These are phyloP conservation scores for Phrynocephalus vlangalii DNA, from an alignment of 2,797 vertebrate genomes.

Conservation along the genomic window DNA sequence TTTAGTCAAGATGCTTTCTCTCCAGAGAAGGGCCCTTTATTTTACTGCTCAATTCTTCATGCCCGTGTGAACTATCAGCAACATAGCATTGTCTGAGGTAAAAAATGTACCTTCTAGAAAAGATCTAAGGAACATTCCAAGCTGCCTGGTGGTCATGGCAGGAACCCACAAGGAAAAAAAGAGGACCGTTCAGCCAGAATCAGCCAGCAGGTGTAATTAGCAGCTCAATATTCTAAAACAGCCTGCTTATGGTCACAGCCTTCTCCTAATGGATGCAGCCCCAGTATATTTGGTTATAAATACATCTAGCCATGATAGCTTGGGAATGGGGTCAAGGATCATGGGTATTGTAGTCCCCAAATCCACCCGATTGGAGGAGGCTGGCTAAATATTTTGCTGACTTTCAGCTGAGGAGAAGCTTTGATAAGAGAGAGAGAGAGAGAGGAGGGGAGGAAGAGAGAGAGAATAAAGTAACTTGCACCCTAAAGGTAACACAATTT, in stretches of 20 bases:
- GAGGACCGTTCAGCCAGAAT: background rate
- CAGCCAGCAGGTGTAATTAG: background rate
- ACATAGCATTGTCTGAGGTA: conserved; percentile 30
- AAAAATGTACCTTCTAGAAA: conserved; percentile 36
- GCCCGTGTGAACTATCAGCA: conserved; percentile 61
- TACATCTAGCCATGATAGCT: background rate
- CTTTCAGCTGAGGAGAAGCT: background rate
- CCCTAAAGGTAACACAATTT: background rate
- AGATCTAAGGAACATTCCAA: background rate
- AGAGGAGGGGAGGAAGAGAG: too few species aligned
- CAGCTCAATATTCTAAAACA: background rate
- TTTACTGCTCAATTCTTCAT: conserved; percentile 46
- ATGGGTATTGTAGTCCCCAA: background rate
- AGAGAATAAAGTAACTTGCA: too few species aligned
- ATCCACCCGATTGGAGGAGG: background rate
- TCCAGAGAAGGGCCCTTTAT: conserved; percentile 44
- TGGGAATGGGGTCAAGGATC: background rate
- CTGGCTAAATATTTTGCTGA: background rate
- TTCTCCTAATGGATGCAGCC: background rate
- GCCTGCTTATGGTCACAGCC: background rate
- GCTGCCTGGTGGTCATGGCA: background rate
- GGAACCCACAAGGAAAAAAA: background rate
- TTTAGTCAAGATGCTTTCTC: conserved; percentile 68
- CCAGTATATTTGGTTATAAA: background rate
- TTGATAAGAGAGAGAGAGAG: background rate